Base-by-base conservation (phyloP, 2,888 invertebrate species). In the Philaethria dido region DNA sequence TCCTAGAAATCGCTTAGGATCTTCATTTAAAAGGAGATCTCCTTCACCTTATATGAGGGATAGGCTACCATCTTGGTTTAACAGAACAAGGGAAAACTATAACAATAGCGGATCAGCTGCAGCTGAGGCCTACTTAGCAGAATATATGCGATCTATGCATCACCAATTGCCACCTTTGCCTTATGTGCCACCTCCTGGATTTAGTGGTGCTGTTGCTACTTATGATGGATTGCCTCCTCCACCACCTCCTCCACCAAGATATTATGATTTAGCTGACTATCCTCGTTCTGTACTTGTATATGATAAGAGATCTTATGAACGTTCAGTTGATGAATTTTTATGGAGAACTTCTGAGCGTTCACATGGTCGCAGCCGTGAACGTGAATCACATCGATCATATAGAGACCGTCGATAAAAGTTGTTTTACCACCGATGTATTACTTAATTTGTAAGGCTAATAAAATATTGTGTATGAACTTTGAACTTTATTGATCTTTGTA, bases 121-220 rank as follows among this genome's bases (percentile, higher is more conserved):
- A 18, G 97, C 97, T n/a, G 97, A 97, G 80, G 97, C 97, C 0
- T 97, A 97, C 84, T 96, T 97, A 33, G 97, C 97, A 14, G 97
- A 98, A 81, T 98, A 97, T 80, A 97, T 98, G 96, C 94, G 97
- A 39, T 96, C 96, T 33, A 96, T 97, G 96, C 96, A 97, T 80
- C 96, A 97, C 77, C 96, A 96, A 80, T 85, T 97, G 77, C 97
- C 97, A 57, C 97, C 98, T 45, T 89, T 98, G 81, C 97, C 97
- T 25, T 98, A 97, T 85, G 96, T 95, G 39, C 95, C 97, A 25
- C 85, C 94, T 75, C 89, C 92, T 36, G 91, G 92, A 47, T 94
- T 94, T 75, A 88, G 93, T 75, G 89, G 84, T 18, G 87, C 92
- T 20, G 75, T 90, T 36, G 83, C 93, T 2, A 80, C 89, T n/a